These are phyloP conservation scores for Festucalex cinctus DNA, from an alignment of 2,113 vertebrate species.

Conservation along the genomic window DNA sequence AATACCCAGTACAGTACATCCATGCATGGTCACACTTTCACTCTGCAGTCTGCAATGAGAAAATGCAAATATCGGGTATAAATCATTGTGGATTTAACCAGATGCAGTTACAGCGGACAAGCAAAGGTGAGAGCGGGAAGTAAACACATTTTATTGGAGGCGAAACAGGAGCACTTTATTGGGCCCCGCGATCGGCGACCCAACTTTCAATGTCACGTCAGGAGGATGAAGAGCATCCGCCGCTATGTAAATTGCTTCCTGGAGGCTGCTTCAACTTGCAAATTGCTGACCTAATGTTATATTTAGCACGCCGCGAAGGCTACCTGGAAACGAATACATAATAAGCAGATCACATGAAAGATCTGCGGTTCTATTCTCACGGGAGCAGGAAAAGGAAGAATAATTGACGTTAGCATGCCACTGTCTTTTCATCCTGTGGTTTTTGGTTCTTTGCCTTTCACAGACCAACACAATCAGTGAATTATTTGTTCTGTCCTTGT, in stretches of 20 bases:
- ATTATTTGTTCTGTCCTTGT: no score
- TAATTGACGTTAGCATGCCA: slow-evolving; percentile 33
- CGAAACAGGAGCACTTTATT: slow-evolving; percentile 17
- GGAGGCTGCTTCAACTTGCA: slow-evolving; percentile 9
- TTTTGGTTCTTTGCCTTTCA: slow-evolving; percentile 7
- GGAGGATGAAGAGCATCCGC: neutral
- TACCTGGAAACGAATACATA: slow-evolving; percentile 39
- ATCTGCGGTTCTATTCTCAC: slow-evolving; percentile 25
- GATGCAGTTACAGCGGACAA: slow-evolving; percentile 10
- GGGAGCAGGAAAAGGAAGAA: slow-evolving; percentile 11
- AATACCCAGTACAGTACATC: neutral
- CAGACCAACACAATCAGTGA: no score
- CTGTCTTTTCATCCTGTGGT: slow-evolving; percentile 41
- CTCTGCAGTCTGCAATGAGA: slow-evolving; percentile 33
- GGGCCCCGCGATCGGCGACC: slow-evolving; percentile 23
- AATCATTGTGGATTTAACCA: slow-evolving; percentile 24
- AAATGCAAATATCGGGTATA: slow-evolving; percentile 39
- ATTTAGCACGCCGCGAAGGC: slow-evolving; percentile 32
- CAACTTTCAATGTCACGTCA: slow-evolving; percentile 15
- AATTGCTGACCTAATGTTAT: slow-evolving; percentile 33
- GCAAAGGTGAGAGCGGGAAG: slow-evolving; percentile 3
- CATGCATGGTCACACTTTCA: slow-evolving; percentile 12
- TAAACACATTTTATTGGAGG: slow-evolving; percentile 30
- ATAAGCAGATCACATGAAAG: slow-evolving; percentile 38
- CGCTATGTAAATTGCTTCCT: slow-evolving; percentile 9